phyloP scores from a whole-genome alignment of 2,113 vertebrate species.

The Emberiza fucata region DNA sequence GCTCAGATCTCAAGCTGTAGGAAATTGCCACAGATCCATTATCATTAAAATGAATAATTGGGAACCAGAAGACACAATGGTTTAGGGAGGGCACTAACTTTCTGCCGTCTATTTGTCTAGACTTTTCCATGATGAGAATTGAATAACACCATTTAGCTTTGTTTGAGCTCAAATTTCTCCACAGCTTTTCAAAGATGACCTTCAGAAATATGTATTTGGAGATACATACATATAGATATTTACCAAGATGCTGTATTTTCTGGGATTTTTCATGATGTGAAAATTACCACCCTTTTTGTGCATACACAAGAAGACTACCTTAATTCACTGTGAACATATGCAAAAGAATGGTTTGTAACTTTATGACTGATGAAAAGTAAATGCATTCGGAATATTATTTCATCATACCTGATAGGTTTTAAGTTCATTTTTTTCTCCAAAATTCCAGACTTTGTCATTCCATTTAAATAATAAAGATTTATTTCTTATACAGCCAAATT shows the following conservation, averaged over 20 bases:
- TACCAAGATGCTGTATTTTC: neutral
- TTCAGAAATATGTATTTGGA: neutral
- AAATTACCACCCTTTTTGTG: neutral
- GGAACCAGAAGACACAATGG: constrained; percentile 15
- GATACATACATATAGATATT: neutral
- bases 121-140: neutral
- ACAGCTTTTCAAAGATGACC: neutral
- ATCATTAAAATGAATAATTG: neutral
- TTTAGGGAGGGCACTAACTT: constrained; percentile 27
- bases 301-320: neutral
- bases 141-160: neutral
- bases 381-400: neutral
- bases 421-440: neutral
- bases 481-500: neutral
- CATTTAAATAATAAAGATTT: neutral
- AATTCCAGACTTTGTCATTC: neutral
- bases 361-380: neutral
- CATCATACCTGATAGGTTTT: neutral
- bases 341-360: neutral
- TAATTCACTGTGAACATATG: neutral
- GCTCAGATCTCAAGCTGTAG: neutral
- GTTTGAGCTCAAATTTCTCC: neutral
- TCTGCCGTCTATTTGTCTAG: constrained; percentile 12
- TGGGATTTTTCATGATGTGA: neutral
- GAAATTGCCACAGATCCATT: constrained; percentile 9